Conservation (phyloP, 2,888 invertebrate species). For the Drosophila niveifrons region DNA sequence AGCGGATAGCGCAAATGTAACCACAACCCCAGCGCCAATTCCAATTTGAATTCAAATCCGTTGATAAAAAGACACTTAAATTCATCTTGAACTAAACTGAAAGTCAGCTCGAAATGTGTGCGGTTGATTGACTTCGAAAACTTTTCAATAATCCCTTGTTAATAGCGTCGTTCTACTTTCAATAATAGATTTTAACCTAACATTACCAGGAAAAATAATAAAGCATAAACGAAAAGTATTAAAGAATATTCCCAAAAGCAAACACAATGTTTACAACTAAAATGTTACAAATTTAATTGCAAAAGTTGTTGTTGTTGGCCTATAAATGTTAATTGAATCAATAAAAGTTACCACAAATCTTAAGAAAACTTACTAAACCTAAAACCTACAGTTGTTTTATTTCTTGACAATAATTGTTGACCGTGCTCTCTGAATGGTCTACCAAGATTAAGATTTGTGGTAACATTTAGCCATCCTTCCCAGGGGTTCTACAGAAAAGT, state of each 20-base stretch:
- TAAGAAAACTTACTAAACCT: constrained; percentile 50
- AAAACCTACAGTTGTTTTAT: constrained; percentile 78
- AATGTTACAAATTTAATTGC: constrained; percentile 73
- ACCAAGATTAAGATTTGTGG: constrained; percentile 76
- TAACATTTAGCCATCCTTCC: constrained; percentile 57
- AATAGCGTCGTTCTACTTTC: constrained; percentile 49
- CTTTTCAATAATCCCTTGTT: constrained; percentile 43
- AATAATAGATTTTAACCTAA: constrained; percentile 34
- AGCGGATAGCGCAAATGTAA: constrained; percentile 79
- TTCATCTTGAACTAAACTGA: constrained; percentile 15
- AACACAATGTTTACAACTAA: constrained; percentile 53
- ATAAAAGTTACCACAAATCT: constrained; percentile 84
- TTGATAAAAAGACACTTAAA: constrained; percentile 21
- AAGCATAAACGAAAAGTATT: constrained; percentile 7
- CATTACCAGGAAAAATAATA: constrained; percentile 13
- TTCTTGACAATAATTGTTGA: constrained; percentile 46
- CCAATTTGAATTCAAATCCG: constrained; percentile 46
- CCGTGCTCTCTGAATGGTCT: constrained; percentile 13
- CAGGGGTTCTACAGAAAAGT: background rate
- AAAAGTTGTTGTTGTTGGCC: constrained; percentile 77
- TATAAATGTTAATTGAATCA: constrained; percentile 72
- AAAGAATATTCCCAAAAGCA: constrained; percentile 18
- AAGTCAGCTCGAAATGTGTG: constrained; percentile 11
- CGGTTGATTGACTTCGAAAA: constrained; percentile 10
- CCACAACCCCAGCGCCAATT: constrained; percentile 71